A percentile compares a stretch with the other conserved stretches of the same genome.
Evolutionary conservation across 2,888 invertebrate genomes (phyloP).

Genomic region (Eupithecia centaureata): DNA sequence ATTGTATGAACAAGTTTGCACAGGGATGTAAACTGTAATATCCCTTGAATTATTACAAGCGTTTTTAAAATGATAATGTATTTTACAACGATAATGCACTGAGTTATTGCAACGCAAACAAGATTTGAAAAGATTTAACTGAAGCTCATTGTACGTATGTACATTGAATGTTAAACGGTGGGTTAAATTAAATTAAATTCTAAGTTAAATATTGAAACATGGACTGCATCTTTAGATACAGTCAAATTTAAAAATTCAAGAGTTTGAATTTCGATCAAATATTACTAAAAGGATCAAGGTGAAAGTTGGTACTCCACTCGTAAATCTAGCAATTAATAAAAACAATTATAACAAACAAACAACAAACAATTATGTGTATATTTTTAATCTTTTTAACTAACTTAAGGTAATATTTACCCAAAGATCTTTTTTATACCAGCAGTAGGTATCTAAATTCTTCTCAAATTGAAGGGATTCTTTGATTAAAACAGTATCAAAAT

Average conservation of each 20-base stretch:
- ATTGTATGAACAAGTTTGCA: slow-evolving; percentile 62
- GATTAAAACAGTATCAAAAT: not conserved
- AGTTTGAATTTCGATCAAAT: too few relatives aligned
- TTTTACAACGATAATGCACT: slow-evolving; percentile 66
- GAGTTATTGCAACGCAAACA: slow-evolving; percentile 74
- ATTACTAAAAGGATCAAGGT: too few relatives aligned
- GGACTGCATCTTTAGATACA: not conserved
- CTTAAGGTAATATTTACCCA: too few relatives aligned
- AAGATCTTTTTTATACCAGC: not conserved
- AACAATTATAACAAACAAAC: too few relatives aligned
- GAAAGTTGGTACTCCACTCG: too few relatives aligned
- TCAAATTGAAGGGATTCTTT: too few relatives aligned
- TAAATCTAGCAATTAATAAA: too few relatives aligned
- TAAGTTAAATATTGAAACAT: not conserved
- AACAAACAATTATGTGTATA: too few relatives aligned
- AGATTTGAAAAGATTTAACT: slow-evolving; percentile 42
- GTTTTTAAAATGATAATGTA: slow-evolving; percentile 70
- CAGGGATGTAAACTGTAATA: slow-evolving; percentile 57
- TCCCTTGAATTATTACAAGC: slow-evolving; percentile 77
- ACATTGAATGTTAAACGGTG: slow-evolving; percentile 14
- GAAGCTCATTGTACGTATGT: slow-evolving; percentile 21
- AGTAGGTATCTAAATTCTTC: not conserved
- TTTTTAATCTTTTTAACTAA: too few relatives aligned
- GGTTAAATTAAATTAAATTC: slow-evolving; percentile 22
- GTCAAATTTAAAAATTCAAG: not conserved